Evolutionary conservation across 2,113 vertebrate species (phyloP).

Genomic region (Gasterosteus aculeatus): DNA sequence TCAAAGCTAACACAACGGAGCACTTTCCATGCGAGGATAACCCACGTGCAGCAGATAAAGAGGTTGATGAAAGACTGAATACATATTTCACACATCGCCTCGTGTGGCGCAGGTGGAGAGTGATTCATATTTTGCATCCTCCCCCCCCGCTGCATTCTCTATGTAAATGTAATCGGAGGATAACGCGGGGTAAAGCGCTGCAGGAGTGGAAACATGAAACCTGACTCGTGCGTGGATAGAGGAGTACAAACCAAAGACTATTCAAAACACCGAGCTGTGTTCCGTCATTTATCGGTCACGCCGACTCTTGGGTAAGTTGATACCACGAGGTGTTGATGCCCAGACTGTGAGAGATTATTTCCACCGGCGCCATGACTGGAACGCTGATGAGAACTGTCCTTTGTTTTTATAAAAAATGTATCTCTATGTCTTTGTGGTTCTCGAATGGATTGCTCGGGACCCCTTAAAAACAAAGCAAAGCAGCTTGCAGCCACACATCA

Average conservation of each 20-base stretch:
- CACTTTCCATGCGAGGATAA: slow-evolving; percentile 60
- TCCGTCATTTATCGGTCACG: slow-evolving; percentile 78
- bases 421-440: background rate
- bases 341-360: slow-evolving; percentile 45
- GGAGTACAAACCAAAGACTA: slow-evolving; percentile 51
- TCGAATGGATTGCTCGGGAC: background rate
- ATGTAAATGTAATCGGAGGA: slow-evolving; percentile 74
- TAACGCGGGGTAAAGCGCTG: slow-evolving; percentile 65
- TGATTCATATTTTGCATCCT: slow-evolving; percentile 64
- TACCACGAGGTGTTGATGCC: slow-evolving; percentile 53
- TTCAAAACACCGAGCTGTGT: slow-evolving; percentile 63
- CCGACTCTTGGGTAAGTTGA: slow-evolving; percentile 68
- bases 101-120: slow-evolving; percentile 68
- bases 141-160: slow-evolving; percentile 57
- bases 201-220: slow-evolving; percentile 63
- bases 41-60: slow-evolving; percentile 61
- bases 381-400: slow-evolving; percentile 38
- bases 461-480: background rate
- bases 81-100: slow-evolving; percentile 68
- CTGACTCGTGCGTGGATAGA: slow-evolving; percentile 55
- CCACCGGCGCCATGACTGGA: slow-evolving; percentile 30
- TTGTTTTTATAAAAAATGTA: slow-evolving; percentile 11
- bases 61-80: slow-evolving; percentile 73
- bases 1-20: slow-evolving; percentile 72
- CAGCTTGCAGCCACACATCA: background rate